phyloP scores from a whole-genome alignment of 2,888 invertebrate genomes.

The Villa cingulata region DNA sequence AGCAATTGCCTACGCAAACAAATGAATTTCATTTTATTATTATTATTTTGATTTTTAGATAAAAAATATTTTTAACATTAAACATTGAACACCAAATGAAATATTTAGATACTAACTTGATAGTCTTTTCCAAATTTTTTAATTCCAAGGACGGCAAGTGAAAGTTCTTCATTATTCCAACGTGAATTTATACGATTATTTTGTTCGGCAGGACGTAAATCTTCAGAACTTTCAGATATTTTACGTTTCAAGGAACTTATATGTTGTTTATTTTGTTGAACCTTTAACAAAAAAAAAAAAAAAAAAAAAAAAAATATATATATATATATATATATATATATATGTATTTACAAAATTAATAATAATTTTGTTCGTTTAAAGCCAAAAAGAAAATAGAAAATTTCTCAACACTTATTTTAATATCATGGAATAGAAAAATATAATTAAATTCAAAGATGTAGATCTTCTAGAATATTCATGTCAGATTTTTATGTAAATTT shows the following conservation, averaged over 20 bases:
- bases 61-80: background rate
- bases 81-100: too few species aligned
- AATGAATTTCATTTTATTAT: background rate
- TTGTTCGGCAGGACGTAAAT: slow-evolving; percentile 48
- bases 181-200: slow-evolving; percentile 64
- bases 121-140: slow-evolving; percentile 73
- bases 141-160: slow-evolving; percentile 80
- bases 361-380: too few species aligned
- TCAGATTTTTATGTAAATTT: too few species aligned
- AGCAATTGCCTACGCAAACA: slow-evolving; percentile 62
- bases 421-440: too few species aligned
- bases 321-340: too few species aligned
- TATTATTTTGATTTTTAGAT: background rate
- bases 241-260: slow-evolving; percentile 76
- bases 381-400: too few species aligned
- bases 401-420: too few species aligned
- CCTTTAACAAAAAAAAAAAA: slow-evolving; percentile 43
- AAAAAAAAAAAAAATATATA: slow-evolving; percentile 1
- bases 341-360: too few species aligned
- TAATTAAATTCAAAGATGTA: too few species aligned
- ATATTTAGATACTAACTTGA: slow-evolving; percentile 47
- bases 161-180: slow-evolving; percentile 86
- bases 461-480: too few species aligned
- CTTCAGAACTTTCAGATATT: slow-evolving; percentile 39
- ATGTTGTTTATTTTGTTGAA: slow-evolving; percentile 88